A percentile compares a stretch with the other conserved stretches of the same genome.
These are phyloP conservation scores for Diprion similis DNA, from an alignment of 1,140 invertebrate genomes.

Conservation along the genomic window DNA sequence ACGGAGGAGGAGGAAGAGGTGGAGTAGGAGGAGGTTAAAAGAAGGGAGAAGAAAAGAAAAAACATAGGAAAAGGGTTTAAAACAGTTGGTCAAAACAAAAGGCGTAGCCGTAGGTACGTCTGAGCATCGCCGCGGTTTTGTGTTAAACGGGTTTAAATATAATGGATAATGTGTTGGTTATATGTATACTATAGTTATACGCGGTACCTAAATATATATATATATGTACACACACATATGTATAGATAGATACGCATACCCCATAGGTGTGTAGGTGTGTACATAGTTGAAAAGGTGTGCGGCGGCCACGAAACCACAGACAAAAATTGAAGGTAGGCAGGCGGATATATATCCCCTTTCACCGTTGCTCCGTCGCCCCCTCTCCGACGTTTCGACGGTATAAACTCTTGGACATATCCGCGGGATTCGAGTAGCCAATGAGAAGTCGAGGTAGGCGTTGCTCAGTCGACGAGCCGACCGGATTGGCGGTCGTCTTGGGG, in stretches of 20 bases:
- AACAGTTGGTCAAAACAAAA: conserved; percentile 56
- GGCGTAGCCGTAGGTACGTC: conserved; percentile 46
- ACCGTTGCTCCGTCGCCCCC: neutral
- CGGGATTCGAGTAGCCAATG: conserved; percentile 28
- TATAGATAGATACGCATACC: no score
- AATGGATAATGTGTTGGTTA: conserved; percentile 53
- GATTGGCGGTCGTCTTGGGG: conserved; percentile 48
- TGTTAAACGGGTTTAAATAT: conserved; percentile 50
- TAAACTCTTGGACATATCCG: conserved; percentile 22
- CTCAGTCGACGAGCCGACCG: conserved; percentile 18
- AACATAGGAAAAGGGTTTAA: conserved; percentile 37
- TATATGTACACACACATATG: neutral
- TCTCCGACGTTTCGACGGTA: neutral
- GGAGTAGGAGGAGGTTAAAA: conserved; percentile 14
- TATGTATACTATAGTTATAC: neutral
- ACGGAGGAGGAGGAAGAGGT: conserved; percentile 13
- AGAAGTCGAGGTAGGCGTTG: conserved; percentile 26
- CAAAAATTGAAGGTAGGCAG: neutral
- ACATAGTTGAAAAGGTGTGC: no score
- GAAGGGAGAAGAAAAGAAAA: conserved; percentile 9
- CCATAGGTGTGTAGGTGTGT: no score
- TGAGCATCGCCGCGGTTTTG: conserved; percentile 49
- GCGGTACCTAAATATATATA: neutral
- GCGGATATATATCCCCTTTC: neutral
- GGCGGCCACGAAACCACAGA: no score